A percentile compares a stretch with the other conserved stretches of the same genome.
These are phyloP conservation scores for Drosophila sulfurigaster DNA, from an alignment of 1,140 invertebrate genomes.

Conservation along the genomic window DNA sequence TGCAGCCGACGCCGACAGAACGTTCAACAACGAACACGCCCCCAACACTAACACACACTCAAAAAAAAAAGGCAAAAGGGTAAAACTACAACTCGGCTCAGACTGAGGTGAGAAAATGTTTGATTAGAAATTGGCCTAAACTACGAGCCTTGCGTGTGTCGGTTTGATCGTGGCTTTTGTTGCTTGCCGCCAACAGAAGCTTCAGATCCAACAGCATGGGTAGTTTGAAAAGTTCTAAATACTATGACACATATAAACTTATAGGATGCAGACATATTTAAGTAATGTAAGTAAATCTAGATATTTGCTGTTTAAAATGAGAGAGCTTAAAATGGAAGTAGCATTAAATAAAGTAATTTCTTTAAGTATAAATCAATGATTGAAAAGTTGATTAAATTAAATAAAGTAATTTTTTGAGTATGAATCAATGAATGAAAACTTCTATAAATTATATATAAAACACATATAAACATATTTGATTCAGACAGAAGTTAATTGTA, in stretches of 20 bases:
- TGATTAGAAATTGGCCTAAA: slow-evolving; percentile 71
- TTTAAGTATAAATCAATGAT: too few species aligned
- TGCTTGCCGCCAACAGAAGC: slow-evolving; percentile 22
- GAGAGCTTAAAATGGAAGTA: too few species aligned
- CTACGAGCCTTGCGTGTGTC: slow-evolving; percentile 41
- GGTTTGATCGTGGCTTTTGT: slow-evolving; percentile 22
- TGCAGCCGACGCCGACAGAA: slow-evolving; percentile 73
- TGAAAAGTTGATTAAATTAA: too few species aligned
- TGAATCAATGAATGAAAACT: too few species aligned
- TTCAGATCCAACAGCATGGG: slow-evolving; percentile 15
- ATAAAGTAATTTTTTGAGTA: background rate
- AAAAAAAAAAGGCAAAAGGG: slow-evolving; percentile 54
- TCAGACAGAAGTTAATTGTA: too few species aligned
- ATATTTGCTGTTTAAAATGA: too few species aligned
- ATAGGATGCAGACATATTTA: too few species aligned
- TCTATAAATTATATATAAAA: background rate
- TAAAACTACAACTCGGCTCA: slow-evolving; percentile 33
- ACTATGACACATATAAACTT: too few species aligned
- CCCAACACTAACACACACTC: slow-evolving; percentile 42
- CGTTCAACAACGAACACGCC: slow-evolving; percentile 79
- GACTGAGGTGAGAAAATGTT: slow-evolving; percentile 79
- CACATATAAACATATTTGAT: too few species aligned
- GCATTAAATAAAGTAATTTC: too few species aligned
- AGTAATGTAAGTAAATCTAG: too few species aligned
- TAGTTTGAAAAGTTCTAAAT: slow-evolving; percentile 4